phyloP scores from a whole-genome alignment of 2,797 vertebrate species.

The Melanotaenia pygmaea region DNA sequence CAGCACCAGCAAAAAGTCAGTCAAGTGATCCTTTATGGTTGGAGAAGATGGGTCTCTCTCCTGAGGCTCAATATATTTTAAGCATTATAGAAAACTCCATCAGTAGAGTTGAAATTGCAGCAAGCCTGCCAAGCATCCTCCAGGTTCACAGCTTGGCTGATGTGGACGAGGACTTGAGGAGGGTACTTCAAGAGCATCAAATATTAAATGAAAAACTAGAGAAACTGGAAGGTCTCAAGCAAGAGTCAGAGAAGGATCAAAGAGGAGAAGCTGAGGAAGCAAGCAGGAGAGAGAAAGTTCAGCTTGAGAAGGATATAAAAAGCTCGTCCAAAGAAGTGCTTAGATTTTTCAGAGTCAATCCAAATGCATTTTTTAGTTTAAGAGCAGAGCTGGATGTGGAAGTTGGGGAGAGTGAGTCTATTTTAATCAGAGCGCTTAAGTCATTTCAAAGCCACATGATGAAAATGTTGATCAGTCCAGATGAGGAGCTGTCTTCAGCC shows the following conservation, averaged over 20 bases:
- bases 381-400: constrained; percentile 36
- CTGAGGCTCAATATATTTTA: constrained; percentile 81
- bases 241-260: constrained; percentile 11
- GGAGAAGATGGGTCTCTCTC: constrained; percentile 68
- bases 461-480: constrained; percentile 77
- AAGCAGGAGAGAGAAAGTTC: neutral
- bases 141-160: constrained; percentile 37
- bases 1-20: constrained; percentile 23
- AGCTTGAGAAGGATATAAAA: constrained; percentile 64
- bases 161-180: constrained; percentile 57
- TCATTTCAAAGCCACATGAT: constrained; percentile 78
- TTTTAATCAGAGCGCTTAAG: constrained; percentile 68
- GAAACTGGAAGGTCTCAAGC: constrained; percentile 27
- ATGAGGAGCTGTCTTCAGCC: constrained; percentile 69
- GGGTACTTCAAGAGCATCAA: constrained; percentile 71
- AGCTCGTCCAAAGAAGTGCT: constrained; percentile 81
- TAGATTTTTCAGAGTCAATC: constrained; percentile 69
- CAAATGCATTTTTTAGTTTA: constrained; percentile 58
- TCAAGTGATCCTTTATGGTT: constrained; percentile 37
- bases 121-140: constrained; percentile 69
- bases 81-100: constrained; percentile 84
- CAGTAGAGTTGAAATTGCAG: constrained; percentile 79
- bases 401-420: constrained; percentile 29
- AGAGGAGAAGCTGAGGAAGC: constrained; percentile 14
- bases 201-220: constrained; percentile 63